Conservation (phyloP, 2,113 vertebrate genomes). For the Jacana jacana region DNA sequence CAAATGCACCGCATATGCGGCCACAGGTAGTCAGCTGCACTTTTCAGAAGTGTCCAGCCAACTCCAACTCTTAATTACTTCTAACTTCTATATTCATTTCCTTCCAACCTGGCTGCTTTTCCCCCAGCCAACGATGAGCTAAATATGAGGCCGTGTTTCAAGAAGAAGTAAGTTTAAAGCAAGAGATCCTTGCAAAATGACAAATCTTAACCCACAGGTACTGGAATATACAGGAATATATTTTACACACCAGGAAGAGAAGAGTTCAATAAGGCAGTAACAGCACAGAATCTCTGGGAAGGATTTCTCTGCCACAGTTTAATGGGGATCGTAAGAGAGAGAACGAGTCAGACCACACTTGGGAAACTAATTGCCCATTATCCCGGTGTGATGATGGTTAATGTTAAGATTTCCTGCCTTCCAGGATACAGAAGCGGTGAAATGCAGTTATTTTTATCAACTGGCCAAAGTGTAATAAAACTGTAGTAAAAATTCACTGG, state of each 20-base stretch:
- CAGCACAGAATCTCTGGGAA: not conserved
- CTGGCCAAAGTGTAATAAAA: not conserved
- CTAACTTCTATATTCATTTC: constrained; percentile 13
- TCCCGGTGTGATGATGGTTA: not conserved
- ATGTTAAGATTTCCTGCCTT: not conserved
- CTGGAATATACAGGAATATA: not conserved
- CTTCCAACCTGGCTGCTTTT: constrained; percentile 19
- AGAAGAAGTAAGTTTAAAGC: not conserved
- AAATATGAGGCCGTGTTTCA: not conserved
- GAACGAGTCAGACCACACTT: not conserved
- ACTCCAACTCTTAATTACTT: constrained; percentile 59
- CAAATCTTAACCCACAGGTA: not conserved
- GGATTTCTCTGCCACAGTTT: constrained; percentile 2
- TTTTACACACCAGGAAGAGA: not conserved
- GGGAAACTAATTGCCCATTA: not conserved
- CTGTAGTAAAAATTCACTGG: not conserved
- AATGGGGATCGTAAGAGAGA: not conserved
- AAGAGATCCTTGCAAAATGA: not conserved
- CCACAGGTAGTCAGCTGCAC: constrained; percentile 67
- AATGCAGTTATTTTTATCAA: not conserved
- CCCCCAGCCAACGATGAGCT: not conserved
- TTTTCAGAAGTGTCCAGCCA: constrained; percentile 43
- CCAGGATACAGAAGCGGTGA: not conserved
- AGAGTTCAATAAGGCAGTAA: not conserved
- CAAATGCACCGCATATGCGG: constrained; percentile 60